Percentiles rank a stretch among this genome's conserved stretches.
Conservation (phyloP, 2,888 invertebrate species). For the Barypeithes pellucidus region DNA sequence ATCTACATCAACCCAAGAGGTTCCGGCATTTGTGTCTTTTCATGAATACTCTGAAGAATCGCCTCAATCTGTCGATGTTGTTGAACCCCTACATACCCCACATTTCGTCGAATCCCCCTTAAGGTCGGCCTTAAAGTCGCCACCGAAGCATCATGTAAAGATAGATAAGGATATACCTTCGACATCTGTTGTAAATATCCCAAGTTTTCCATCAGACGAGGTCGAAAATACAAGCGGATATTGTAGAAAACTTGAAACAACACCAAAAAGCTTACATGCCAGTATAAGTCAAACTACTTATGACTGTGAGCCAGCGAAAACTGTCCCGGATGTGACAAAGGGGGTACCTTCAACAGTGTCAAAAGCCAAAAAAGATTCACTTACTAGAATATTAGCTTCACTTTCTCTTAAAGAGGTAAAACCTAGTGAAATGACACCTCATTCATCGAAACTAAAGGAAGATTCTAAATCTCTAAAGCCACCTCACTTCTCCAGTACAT, state of each 20-base stretch:
- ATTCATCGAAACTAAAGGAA: too few species aligned
- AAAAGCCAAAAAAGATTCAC: too few species aligned
- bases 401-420: too few species aligned
- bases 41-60: background rate
- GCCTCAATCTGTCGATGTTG: background rate
- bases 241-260: background rate
- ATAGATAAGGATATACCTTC: background rate
- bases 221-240: background rate
- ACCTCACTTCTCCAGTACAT: too few species aligned
- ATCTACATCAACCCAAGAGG: background rate
- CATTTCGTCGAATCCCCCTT: background rate
- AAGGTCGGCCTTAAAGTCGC: background rate
- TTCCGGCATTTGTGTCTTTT: background rate
- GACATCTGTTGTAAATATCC: background rate
- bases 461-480: too few species aligned
- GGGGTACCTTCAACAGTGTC: too few species aligned
- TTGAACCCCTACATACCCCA: background rate
- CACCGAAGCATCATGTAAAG: background rate
- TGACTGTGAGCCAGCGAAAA: too few species aligned
- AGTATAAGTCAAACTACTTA: too few species aligned
- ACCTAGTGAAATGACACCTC: too few species aligned
- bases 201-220: background rate
- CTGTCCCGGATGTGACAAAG: too few species aligned
- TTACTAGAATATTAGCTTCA: too few species aligned
- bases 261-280: background rate